Evolutionary conservation across 2,797 vertebrate species (phyloP).

Genomic region (Semotilus atromaculatus): DNA sequence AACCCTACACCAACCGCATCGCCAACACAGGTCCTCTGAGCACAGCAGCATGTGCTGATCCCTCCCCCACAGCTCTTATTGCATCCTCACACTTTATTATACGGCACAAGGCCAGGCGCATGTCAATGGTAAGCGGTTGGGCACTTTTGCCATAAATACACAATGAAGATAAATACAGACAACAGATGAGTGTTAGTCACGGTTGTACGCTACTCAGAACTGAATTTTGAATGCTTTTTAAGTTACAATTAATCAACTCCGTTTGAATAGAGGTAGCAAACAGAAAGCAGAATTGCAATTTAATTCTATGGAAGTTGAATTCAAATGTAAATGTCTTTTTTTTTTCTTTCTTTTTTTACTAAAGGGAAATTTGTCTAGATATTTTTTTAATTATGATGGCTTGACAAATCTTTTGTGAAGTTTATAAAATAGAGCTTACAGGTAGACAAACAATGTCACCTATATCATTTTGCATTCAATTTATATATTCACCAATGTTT

Average conservation of each 20-base stretch:
- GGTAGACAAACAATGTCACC: neutral
- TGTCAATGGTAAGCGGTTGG: neutral
- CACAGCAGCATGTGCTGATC: slow-evolving; percentile 16
- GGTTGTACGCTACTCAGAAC: neutral
- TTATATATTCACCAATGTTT: neutral
- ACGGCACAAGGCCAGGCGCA: slow-evolving; percentile 16
- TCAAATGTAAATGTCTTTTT: neutral
- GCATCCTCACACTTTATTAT: slow-evolving; percentile 12
- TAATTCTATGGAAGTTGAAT: neutral
- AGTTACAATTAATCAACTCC: neutral
- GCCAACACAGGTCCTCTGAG: slow-evolving; percentile 6
- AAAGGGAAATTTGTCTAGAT: neutral
- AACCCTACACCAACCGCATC: slow-evolving; percentile 23
- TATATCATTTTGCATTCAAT: neutral
- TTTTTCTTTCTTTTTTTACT: neutral
- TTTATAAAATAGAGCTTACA: neutral
- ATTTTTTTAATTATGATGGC: no score
- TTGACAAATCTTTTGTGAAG: neutral
- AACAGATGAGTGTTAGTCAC: neutral
- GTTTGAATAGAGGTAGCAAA: neutral
- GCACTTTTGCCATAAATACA: neutral
- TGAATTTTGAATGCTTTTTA: neutral
- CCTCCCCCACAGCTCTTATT: slow-evolving; percentile 30
- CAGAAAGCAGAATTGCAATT: neutral
- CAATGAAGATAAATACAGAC: slow-evolving; percentile 4